Base-by-base conservation (phyloP, 2,888 invertebrate genomes). In the Trisateles emortualis region DNA sequence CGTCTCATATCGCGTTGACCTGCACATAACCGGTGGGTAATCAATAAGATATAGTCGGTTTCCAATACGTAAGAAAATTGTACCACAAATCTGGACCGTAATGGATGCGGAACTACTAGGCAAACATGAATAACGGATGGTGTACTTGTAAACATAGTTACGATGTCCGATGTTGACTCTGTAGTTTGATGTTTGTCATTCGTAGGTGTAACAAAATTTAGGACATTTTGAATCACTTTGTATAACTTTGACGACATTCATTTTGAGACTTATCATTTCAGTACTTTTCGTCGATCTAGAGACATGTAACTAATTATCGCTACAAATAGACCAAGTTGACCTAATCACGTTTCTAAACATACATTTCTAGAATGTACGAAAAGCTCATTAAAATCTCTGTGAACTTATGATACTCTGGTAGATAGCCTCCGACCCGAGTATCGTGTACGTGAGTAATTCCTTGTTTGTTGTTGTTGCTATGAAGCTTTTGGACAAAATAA, bases 381-480 rank as follows among this genome's bases (percentile, higher is more conserved):
- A 64, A 57, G 49, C 45, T 49, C 40, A 48, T 59, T 60, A 54
- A 45, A 54, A 57, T 52, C 44, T 61, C 57, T 55, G 52, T 53
- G 66, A 60, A 67, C 59, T 47, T 71, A 74, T 74, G 68, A 49
- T 69, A 51, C 53, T 62, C 65, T 64, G 82, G 83, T 85, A 84
- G 71, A 85, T 86, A 84, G 68, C 83, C 80, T 79, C 19, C 70
- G 79, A 84, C 83, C 70, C 81, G 65, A 48, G 40, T 60, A 55
- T 19, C 19, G 60, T 52, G 44, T 53, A 65, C 60, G 59, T 66
- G 60, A 62, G 70, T 66, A 65, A 54, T 46, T 50, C 30, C n/a
- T 11, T 17, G 41, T 41, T 52, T 52, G 17, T 51, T 66, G 57
- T 63, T 64, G 68, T 64, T 63, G 46, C 63, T 44, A 65, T 51